Conservation (phyloP, 2,113 vertebrate species). For the Galemys pyrenaicus region DNA sequence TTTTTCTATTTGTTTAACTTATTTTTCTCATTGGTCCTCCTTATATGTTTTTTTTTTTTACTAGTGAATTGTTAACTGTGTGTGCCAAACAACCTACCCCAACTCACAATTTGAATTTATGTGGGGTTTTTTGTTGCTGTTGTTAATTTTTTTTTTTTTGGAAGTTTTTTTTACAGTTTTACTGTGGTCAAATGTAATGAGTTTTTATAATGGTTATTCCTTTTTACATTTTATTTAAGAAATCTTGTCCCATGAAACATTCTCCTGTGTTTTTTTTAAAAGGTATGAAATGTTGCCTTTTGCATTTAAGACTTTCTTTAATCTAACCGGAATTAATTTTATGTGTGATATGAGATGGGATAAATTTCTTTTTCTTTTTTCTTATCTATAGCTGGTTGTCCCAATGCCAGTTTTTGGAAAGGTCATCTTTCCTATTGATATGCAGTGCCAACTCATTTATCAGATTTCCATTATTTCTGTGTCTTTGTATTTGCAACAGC, state of each 20-base stretch:
- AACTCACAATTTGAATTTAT: not conserved
- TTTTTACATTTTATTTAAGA: slow-evolving; percentile 1
- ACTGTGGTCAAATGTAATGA: not conserved
- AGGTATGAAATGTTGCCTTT: not conserved
- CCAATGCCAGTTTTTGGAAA: not conserved
- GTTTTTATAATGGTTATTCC: not conserved
- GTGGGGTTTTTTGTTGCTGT: not conserved
- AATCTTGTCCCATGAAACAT: not conserved
- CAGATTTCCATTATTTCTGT: not conserved
- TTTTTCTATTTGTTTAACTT: not conserved
- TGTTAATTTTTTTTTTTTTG: not conserved
- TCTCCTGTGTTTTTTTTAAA: not conserved
- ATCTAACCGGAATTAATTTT: not conserved
- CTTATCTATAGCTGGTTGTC: not conserved
- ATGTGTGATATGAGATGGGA: not conserved
- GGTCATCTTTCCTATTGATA: not conserved
- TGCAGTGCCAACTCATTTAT: not conserved
- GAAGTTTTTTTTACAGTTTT: not conserved
- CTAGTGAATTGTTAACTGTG: not conserved
- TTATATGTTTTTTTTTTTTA: not conserved
- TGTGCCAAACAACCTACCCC: not conserved
- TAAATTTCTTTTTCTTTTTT: not conserved
- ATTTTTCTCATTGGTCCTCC: not conserved
- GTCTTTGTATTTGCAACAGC: not conserved
- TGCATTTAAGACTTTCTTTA: not conserved